Conservation (phyloP, 2,113 vertebrate species). For the Anser brachyrhynchus region DNA sequence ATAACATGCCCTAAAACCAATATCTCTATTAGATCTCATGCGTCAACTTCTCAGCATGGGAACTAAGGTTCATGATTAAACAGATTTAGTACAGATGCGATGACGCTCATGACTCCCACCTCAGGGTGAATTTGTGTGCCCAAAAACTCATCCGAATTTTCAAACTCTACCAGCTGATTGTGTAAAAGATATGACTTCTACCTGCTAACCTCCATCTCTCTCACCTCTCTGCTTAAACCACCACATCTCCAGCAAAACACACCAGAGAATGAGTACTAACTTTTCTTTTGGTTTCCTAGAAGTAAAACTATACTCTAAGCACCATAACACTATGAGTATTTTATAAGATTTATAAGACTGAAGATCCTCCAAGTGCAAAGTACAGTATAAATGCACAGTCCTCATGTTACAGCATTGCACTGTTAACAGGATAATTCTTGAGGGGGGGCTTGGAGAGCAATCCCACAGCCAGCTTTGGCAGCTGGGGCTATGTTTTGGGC, state of each 20-base stretch:
- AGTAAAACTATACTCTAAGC: background rate
- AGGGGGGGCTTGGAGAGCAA: background rate
- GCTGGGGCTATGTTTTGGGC: background rate
- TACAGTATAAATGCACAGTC: background rate
- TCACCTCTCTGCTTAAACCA: background rate
- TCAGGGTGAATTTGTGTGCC: background rate
- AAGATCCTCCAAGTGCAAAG: background rate
- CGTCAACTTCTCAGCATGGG: background rate
- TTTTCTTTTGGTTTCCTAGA: background rate
- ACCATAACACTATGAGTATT: background rate
- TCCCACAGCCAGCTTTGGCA: background rate
- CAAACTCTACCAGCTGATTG: background rate
- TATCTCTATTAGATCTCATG: background rate
- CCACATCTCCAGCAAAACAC: background rate
- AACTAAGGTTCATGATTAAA: background rate
- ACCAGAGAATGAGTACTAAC: accelerated
- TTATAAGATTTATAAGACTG: background rate
- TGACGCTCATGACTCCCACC: background rate
- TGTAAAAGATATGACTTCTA: background rate
- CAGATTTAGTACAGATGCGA: background rate
- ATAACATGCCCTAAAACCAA: background rate
- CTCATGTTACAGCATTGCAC: background rate
- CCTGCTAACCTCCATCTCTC: background rate
- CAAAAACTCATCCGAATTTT: background rate
- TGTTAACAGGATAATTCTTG: background rate